These are phyloP conservation scores for Palythoa grandis DNA, from an alignment of 92 coral and sea anemone genomes.

Conservation along the genomic window DNA sequence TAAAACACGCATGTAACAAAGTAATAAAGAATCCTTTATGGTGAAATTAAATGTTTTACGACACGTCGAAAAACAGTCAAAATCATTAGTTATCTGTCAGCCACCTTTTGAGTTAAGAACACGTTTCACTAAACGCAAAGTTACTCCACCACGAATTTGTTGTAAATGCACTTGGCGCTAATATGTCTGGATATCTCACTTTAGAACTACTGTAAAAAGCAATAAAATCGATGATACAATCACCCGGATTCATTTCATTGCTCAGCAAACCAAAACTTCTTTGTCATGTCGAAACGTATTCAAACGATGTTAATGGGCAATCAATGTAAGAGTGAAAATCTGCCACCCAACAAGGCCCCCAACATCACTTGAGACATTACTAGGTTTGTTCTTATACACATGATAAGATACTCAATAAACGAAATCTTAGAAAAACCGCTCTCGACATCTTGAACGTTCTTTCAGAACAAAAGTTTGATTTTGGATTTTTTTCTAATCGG, in stretches of 20 bases:
- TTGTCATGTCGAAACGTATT: slow-evolving; percentile 27
- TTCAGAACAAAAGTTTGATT: slow-evolving; percentile 49
- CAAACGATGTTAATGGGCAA: slow-evolving; percentile 15
- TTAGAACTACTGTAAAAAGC: slow-evolving; percentile 14
- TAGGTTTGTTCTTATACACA: slow-evolving; percentile 22
- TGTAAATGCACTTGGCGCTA: background rate
- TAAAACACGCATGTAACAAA: background rate
- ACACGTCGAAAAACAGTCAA: background rate
- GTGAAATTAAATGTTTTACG: background rate
- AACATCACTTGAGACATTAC: slow-evolving; percentile 16
- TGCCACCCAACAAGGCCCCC: background rate
- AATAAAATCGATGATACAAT: slow-evolving; percentile 13
- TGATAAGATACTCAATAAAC: slow-evolving; percentile 27
- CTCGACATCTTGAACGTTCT: slow-evolving; percentile 42
- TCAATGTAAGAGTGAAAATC: slow-evolving; percentile 3
- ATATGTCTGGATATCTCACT: background rate
- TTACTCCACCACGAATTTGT: background rate
- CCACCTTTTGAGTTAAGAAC: background rate
- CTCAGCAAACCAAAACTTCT: slow-evolving; percentile 32
- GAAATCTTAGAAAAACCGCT: slow-evolving; percentile 32
- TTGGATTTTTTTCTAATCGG: slow-evolving; percentile 48
- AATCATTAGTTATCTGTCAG: slow-evolving; percentile 5
- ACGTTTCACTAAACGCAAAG: background rate
- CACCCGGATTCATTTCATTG: slow-evolving; percentile 28
- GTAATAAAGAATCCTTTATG: background rate